These are phyloP conservation scores for Pseudorectes ferrugineus DNA, from an alignment of 2,113 vertebrate genomes.

Conservation along the genomic window DNA sequence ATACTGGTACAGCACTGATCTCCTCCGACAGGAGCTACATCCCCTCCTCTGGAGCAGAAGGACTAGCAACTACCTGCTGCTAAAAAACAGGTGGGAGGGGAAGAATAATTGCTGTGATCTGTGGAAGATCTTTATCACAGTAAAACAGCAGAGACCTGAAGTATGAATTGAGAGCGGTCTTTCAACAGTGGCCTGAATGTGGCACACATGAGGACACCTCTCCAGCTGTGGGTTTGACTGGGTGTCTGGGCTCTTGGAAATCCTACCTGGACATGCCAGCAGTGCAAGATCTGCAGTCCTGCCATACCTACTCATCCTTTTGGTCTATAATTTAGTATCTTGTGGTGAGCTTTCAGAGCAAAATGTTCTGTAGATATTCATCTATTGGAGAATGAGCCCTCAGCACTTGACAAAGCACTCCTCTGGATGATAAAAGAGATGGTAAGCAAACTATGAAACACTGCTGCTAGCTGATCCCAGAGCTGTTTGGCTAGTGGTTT, in stretches of 20 bases:
- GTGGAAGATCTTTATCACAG: neutral
- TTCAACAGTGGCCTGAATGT: neutral
- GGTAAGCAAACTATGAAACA: neutral
- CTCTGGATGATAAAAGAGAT: neutral
- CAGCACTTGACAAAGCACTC: neutral
- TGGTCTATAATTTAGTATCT: neutral
- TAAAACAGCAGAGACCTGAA: neutral
- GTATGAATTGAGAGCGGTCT: neutral
- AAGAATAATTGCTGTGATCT: neutral
- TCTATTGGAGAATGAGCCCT: neutral
- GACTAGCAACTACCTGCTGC: neutral
- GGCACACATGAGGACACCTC: neutral
- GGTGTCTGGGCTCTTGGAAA: neutral
- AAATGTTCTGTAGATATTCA: neutral
- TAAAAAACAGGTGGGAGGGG: neutral
- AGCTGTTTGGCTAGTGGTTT: neutral
- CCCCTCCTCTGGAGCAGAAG: neutral
- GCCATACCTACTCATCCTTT: neutral
- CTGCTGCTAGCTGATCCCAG: neutral
- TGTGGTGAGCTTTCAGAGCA: neutral
- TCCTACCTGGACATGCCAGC: neutral
- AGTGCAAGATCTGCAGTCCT: neutral
- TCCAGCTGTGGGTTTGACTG: neutral
- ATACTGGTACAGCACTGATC: neutral
- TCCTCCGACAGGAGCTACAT: accelerated